Percentiles rank a stretch among this genome's conserved stretches.
Evolutionary conservation across 1,140 invertebrate genomes (phyloP).

Genomic region (Paralvinella palmiformis): DNA sequence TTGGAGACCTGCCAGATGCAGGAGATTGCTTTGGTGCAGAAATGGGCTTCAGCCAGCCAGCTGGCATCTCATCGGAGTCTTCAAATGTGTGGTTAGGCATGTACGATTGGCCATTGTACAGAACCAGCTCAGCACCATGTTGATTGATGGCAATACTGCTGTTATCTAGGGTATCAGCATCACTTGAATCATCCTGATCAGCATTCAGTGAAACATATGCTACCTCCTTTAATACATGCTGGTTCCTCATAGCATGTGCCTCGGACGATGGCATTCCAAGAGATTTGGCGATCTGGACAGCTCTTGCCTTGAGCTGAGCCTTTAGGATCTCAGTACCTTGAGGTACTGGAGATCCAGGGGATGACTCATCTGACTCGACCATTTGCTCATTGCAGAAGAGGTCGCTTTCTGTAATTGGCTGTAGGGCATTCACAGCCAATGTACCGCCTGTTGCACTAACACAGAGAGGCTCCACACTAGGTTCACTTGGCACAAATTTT

Average conservation of each 20-base stretch:
- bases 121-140: constrained; percentile 3
- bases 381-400: constrained; percentile 6
- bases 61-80: not conserved
- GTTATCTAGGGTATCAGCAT: not conserved
- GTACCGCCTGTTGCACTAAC: not conserved
- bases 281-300: constrained; percentile 5
- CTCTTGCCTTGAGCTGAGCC: not conserved
- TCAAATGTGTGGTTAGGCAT: not conserved
- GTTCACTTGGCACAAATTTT: not conserved
- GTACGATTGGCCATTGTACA: not conserved
- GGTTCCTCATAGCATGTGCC: not conserved
- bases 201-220: not conserved
- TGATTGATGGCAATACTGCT: not conserved
- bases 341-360: not conserved
- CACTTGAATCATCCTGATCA: not conserved
- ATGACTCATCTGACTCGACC: constrained; percentile 6
- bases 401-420: not conserved
- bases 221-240: not conserved
- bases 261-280: not conserved
- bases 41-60: not conserved
- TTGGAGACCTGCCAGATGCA: not conserved
- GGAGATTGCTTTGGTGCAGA: not conserved
- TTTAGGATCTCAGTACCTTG: constrained; percentile 3
- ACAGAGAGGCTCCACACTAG: not conserved
- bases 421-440: not conserved